These are phyloP conservation scores for Sparus aurata DNA, from an alignment of 2,797 vertebrate genomes.

Conservation along the genomic window DNA sequence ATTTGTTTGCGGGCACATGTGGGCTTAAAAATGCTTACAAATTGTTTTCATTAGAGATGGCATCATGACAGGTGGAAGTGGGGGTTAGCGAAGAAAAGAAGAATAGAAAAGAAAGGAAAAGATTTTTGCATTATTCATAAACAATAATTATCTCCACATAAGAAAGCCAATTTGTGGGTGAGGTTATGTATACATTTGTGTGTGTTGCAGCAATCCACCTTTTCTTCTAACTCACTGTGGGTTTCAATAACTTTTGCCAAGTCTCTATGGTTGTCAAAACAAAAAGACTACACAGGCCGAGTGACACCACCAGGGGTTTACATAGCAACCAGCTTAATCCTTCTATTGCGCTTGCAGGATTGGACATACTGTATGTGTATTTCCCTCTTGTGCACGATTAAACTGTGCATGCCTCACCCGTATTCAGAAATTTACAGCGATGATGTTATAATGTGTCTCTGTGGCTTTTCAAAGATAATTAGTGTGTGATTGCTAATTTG, in stretches of 20 bases:
- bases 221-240: constrained; percentile 19
- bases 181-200: background rate
- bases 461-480: constrained; percentile 34
- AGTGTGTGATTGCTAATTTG: constrained; percentile 20
- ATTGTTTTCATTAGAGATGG: constrained; percentile 7
- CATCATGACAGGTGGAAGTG: background rate
- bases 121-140: constrained; percentile 52
- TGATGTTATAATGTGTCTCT: background rate
- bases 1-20: background rate
- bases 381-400: constrained; percentile 6
- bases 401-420: background rate
- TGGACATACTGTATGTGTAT: background rate
- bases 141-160: background rate
- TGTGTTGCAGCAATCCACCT: background rate
- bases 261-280: constrained; percentile 20
- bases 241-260: constrained; percentile 37
- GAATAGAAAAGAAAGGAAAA: background rate
- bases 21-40: constrained; percentile 3
- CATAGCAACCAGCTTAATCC: constrained; percentile 48
- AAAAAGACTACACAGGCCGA: constrained; percentile 20
- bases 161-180: constrained; percentile 3
- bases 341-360: background rate
- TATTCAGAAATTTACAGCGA: constrained; percentile 31
- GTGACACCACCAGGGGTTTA: constrained; percentile 27
- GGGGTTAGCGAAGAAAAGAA: background rate